Base-by-base conservation (phyloP, 1,140 invertebrate species). In the Bombus vancouverensis region DNA sequence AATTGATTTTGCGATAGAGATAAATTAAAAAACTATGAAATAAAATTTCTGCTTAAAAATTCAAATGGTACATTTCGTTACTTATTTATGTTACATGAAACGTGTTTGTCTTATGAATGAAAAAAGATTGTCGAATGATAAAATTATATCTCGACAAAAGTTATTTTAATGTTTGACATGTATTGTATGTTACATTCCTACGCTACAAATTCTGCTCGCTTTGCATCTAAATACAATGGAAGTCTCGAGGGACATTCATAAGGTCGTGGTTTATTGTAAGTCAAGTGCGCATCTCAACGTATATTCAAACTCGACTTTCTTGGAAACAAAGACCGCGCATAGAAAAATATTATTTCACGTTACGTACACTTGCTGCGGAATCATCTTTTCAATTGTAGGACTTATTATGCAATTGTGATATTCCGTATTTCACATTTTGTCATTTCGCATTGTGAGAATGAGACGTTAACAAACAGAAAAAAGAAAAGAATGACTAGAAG, bases 231-330 rank as follows among this genome's bases (percentile, higher is more conserved):
- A 77, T 77, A 57, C 74, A 62, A 77, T 77, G 75, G 37, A 62
- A 37, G 44, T 62, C 75, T 62, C 57, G 75, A 62, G 57, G 37
- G 75, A 77, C 75, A 47, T 77, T 59, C 53, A 62, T 42, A 77
- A 77, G 18, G 57, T n/a, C 22, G 57, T 77, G 75, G 34, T n/a
- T 77, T 77, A 77, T 77, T 77, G 75, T 77, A 62, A 77, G 75
- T 77, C 75, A 77, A 62, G 75, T 77, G 75, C 37, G 57, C 75
- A 77, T 77, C 34, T 68, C 39, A 13, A n/a, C 62, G 44, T 39
- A 62, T 57, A 77, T 62, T 77, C 34, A 77, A 42, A 12, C 57
- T 62, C 57, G 53, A 77, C 59, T 59, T 77, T 62, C 57, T 62
- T 62, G 57, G 25, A 62, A 77, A 77, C 75, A 77, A 77, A 62